Evolutionary conservation across 2,888 invertebrate genomes (phyloP), one percentile per base, ranked within the genome.

Genomic region (Blomia tropicalis): DNA sequence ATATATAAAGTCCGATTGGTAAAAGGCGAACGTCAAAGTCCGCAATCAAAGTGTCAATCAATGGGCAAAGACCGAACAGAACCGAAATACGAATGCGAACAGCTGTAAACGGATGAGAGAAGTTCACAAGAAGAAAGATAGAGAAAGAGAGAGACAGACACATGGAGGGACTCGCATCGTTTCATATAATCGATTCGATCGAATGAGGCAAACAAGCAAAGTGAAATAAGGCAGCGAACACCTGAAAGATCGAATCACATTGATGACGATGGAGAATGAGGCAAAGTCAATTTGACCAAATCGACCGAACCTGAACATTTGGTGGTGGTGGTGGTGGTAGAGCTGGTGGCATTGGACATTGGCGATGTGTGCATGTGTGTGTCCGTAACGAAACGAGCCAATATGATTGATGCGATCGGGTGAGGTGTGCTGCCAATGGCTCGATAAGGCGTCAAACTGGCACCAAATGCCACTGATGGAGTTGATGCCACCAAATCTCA

Each of bases 31-130:
- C 36, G 17, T 36, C 51, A 19, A 47, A 47, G 51, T 17, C 41
- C 14, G 51, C 51, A 47, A 47, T 47, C 51, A 47, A 47, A 47
- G 27, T 47, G 51, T 47, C 51, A 47, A 47, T 47, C 51, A 47
- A 22, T 14, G 51, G 7, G 14, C 41, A n/a, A 41, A 41, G 14
- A 41, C 41, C n/a, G n/a, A n/a, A n/a, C n/a, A n/a, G n/a, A n/a
- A n/a, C n/a, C n/a, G n/a, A n/a, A n/a, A n/a, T n/a, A n/a, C n/a
- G n/a, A n/a, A 11, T 7, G 36, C 7, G 36, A 47, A 47, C 51
- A 47, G 51, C 51, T 47, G 51, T 47, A 47, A 47, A 19, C 7
- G 51, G n/a, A 11, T 11, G 51, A 14, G 51, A 47, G 11, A 47
- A 47, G 51, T 25, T 11, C 51, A n/a, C n/a, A n/a, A n/a, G n/a